Conservation (phyloP, 2,888 invertebrate species). For the Hydriomena furcata region DNA sequence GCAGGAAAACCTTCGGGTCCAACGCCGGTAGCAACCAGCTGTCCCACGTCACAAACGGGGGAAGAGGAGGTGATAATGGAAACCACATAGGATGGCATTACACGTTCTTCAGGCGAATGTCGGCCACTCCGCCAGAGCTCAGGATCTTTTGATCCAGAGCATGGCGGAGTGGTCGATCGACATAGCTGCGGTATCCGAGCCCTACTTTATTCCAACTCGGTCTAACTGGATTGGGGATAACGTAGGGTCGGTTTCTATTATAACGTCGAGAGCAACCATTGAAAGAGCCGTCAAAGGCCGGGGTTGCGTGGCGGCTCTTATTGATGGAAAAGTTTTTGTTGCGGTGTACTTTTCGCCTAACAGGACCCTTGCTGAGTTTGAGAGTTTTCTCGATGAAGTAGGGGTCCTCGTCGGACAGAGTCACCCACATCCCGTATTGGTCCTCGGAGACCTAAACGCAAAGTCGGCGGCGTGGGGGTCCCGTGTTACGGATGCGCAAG, state of each 20-base stretch:
- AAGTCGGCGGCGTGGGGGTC: neutral
- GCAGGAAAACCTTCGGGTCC: no score
- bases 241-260: neutral
- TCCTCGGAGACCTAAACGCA: slow-evolving; percentile 23
- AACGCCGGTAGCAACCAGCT: no score
- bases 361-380: no score
- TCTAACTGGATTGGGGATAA: neutral
- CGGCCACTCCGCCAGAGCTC: slow-evolving; percentile 11
- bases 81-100: neutral
- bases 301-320: no score
- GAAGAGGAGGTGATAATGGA: neutral
- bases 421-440: slow-evolving; percentile 20
- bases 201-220: neutral
- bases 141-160: slow-evolving; percentile 5
- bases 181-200: neutral
- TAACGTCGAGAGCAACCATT: neutral
- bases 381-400: no score
- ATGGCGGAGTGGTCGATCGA: slow-evolving; percentile 11
- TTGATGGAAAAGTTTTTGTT: no score
- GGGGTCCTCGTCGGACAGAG: no score
- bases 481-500: no score
- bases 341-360: no score
- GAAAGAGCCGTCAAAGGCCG: neutral
- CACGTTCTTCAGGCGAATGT: slow-evolving; percentile 2
- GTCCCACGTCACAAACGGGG: neutral